Evolutionary conservation across 2,113 vertebrate genomes (phyloP), one percentile per base, ranked within the genome.

Genomic region (Pachycephala philippinensis): DNA sequence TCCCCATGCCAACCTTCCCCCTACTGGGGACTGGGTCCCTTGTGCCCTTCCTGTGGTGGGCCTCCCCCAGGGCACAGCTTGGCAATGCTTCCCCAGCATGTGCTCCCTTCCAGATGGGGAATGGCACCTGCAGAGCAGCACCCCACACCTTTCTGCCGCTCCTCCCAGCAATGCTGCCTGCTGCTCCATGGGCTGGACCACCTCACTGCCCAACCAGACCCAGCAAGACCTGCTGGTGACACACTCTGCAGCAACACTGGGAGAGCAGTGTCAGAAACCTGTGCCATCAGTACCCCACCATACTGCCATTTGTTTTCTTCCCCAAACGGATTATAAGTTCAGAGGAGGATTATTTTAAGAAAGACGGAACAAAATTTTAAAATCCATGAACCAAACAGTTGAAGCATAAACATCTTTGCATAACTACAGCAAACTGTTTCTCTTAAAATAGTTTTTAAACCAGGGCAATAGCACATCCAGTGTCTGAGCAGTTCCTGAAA

Each of bases 171-270:
- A 23, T 37, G 53, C 68, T 89, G 44, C 11, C 2, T 19, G 44
- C 49, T 45, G 30, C 47, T 33, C 1, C 0, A 1, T 16, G n/a
- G 3, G 6, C 3, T 85, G 54, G 60, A 42, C 13, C 24, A n/a
- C 31, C 42, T 59, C 4, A 4, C 31, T 88, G 27, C 6, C 45
- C 53, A 35, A 0, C 0, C 0, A 64, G 35, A 64, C n/a, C 8
- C 66, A 53, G 27, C 18, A 71, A 65, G 28, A 57, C 27, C 31
- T 1, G 1, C 30, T 2, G 3, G 54, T 1, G 2, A 47, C 5
- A 7, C 3, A 7, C 28, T n/a, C 3, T 33, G 77, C 49, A 81
- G 61, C 30, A 53, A 12, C n/a, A 17, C 0, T 37, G 53, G 26
- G 18, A 49, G 15, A 72, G 27, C 11, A 39, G 11, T 37, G 5